Percentiles rank a stretch among this genome's conserved stretches.
Evolutionary conservation across 2,888 invertebrate genomes (phyloP).

Genomic region (Leucoma salicis): DNA sequence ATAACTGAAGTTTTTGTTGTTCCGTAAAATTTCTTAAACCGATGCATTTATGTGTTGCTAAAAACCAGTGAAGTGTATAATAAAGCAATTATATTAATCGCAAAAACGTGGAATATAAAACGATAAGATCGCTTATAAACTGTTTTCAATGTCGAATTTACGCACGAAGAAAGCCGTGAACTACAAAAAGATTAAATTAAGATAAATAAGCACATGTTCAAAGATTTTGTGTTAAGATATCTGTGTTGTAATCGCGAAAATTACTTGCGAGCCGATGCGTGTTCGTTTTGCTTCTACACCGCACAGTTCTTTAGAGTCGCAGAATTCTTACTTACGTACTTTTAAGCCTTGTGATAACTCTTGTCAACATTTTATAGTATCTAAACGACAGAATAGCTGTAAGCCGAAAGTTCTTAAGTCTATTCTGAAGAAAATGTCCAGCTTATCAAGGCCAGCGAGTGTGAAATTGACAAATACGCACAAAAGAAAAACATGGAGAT

Average conservation of each 20-base stretch:
- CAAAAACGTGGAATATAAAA: background rate
- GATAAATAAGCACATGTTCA: constrained; percentile 14
- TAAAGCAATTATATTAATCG: background rate
- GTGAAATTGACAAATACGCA: constrained; percentile 32
- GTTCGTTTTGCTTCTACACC: constrained; percentile 70
- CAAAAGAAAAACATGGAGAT: constrained; percentile 55
- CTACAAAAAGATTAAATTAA: constrained; percentile 13
- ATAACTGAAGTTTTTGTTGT: background rate
- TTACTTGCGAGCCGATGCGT: constrained; percentile 46
- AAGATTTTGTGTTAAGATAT: constrained; percentile 12
- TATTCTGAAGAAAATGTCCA: constrained; percentile 27
- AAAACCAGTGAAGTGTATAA: background rate
- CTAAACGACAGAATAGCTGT: constrained; percentile 40
- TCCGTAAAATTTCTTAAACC: background rate
- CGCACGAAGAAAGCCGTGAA: constrained; percentile 9
- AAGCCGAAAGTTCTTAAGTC: constrained; percentile 18
- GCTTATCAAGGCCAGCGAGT: constrained; percentile 25
- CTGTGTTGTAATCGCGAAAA: constrained; percentile 7
- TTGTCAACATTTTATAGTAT: constrained; percentile 28
- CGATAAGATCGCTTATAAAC: constrained; percentile 7
- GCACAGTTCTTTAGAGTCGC: constrained; percentile 48
- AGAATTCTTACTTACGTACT: constrained; percentile 12
- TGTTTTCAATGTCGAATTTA: constrained; percentile 3
- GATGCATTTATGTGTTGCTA: background rate
- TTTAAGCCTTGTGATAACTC: constrained; percentile 26